phyloP scores from a whole-genome alignment of 2,113 vertebrate species.

The Tor tambroides region DNA sequence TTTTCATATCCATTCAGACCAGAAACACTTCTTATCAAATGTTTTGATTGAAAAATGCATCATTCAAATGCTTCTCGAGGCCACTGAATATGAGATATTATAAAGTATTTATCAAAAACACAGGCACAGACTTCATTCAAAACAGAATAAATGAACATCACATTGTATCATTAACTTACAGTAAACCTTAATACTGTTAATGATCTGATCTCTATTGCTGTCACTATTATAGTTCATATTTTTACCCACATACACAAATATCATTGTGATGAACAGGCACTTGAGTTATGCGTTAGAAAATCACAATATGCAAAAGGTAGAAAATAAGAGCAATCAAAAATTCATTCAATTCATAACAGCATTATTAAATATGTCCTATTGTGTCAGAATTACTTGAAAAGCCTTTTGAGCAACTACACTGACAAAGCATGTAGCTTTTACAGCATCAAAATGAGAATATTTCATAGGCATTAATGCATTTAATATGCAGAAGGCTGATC shows the following conservation, averaged over 20 bases:
- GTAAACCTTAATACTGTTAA: neutral
- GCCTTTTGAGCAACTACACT: no score
- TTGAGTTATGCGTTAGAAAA: neutral
- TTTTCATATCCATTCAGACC: no score
- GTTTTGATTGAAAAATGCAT: no score
- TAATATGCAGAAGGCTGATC: neutral
- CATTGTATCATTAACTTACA: neutral
- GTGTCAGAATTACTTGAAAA: neutral
- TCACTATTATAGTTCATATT: neutral
- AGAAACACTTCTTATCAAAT: no score
- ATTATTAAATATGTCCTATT: neutral
- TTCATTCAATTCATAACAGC: neutral
- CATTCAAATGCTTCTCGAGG: neutral
- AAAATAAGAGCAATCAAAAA: neutral
- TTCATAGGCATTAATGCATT: neutral
- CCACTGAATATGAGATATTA: no score
- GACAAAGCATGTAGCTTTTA: no score
- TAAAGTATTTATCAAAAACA: neutral
- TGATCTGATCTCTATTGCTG: neutral
- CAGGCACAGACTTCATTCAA: neutral
- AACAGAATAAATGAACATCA: neutral
- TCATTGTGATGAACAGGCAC: neutral
- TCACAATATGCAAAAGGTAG: neutral
- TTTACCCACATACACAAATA: neutral
- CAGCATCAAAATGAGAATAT: neutral